Percentiles rank a stretch among this genome's conserved stretches.
Evolutionary conservation across 1,140 invertebrate species (phyloP).

Genomic region (Cydia fagiglandana): DNA sequence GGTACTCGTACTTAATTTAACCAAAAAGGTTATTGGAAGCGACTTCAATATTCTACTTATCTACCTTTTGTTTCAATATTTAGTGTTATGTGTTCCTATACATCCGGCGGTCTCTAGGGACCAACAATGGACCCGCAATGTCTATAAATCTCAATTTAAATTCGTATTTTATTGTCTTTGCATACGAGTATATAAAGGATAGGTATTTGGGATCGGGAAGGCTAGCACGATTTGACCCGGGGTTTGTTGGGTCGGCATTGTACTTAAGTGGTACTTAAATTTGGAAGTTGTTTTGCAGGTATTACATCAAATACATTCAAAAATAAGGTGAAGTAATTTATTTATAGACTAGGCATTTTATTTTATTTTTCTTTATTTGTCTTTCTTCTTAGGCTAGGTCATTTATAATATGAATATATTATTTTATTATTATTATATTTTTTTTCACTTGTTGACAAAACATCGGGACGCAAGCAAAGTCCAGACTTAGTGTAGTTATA

Average conservation of each 20-base stretch:
- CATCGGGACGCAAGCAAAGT: no score
- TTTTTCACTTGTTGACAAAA: no score
- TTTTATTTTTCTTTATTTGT: no score
- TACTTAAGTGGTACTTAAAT: neutral
- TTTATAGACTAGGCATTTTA: no score
- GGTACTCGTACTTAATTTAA: no score
- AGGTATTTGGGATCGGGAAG: neutral
- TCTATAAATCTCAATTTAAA: slow-evolving; percentile 27
- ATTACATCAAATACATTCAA: no score
- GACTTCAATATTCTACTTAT: no score
- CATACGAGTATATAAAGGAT: neutral
- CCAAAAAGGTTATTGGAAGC: neutral
- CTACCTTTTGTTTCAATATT: slow-evolving; percentile 1
- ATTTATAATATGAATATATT: no score
- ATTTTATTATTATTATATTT: no score
- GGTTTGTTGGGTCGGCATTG: slow-evolving; percentile 7
- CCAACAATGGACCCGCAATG: slow-evolving; percentile 8
- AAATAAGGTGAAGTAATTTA: no score
- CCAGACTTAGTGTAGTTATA: no score
- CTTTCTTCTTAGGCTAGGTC: no score
- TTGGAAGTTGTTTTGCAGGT: neutral
- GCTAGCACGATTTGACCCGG: neutral
- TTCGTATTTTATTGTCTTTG: slow-evolving; percentile 29
- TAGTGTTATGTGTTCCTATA: neutral
- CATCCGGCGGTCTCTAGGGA: neutral